Percentiles rank a stretch among this genome's conserved stretches.
phyloP scores from a whole-genome alignment of 2,113 vertebrate species.

The Geothlypis trichas region DNA sequence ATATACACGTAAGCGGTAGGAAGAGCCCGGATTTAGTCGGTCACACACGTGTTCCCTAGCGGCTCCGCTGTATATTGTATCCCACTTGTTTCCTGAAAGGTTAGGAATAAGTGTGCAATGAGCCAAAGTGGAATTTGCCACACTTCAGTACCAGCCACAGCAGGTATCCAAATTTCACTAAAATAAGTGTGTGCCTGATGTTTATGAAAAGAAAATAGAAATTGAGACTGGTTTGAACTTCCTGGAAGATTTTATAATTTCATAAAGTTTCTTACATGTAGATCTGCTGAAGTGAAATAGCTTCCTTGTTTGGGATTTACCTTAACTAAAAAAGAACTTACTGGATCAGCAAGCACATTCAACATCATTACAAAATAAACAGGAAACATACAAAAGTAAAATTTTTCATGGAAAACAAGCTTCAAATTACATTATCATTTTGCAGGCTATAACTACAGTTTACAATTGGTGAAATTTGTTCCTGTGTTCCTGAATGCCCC shows the following conservation, averaged over 20 bases:
- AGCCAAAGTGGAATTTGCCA: slow-evolving; percentile 24
- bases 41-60: slow-evolving; percentile 88
- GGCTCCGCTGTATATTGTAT: slow-evolving; percentile 86
- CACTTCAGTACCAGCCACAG: slow-evolving; percentile 4
- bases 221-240: slow-evolving; percentile 35
- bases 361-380: slow-evolving; percentile 1
- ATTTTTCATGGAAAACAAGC: background rate
- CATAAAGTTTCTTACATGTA: background rate
- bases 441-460: background rate
- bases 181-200: background rate
- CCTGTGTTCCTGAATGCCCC: background rate
- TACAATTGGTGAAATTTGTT: background rate
- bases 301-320: slow-evolving; percentile 1
- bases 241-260: slow-evolving; percentile 49
- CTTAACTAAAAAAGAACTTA: slow-evolving; percentile 32
- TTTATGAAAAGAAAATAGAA: background rate
- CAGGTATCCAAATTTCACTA: slow-evolving; percentile 22
- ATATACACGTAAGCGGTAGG: slow-evolving; percentile 86
- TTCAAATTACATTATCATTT: background rate
- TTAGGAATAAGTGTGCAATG: slow-evolving; percentile 24
- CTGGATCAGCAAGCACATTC: slow-evolving; percentile 11
- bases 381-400: background rate
- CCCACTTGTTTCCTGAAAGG: slow-evolving; percentile 86
- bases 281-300: slow-evolving; percentile 19
- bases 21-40: slow-evolving; percentile 87